Evolutionary conservation across 2,797 vertebrate genomes (phyloP).

Genomic region (Macropodus opercularis): DNA sequence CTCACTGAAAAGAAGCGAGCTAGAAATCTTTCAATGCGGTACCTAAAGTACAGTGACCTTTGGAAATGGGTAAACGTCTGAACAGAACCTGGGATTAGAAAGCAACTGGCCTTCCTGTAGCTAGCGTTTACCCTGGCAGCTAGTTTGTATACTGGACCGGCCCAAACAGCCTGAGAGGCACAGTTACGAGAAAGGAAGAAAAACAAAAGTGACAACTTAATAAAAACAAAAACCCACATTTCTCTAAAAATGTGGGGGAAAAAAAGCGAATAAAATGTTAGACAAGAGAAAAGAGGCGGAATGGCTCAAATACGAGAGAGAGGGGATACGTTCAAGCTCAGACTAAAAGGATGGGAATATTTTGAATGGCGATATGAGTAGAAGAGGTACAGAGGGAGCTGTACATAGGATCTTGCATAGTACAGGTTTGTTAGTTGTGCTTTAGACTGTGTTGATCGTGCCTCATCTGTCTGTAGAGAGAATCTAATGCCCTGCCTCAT

Average conservation of each 20-base stretch:
- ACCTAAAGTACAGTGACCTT: conserved; percentile 52
- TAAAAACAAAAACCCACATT: conserved; percentile 11
- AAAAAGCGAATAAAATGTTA: conserved; percentile 21
- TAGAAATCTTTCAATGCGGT: conserved; percentile 10
- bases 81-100: no score
- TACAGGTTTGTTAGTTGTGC: conserved; percentile 82
- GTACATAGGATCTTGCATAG: conserved; percentile 82
- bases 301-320: conserved; percentile 33
- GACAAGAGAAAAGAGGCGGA: conserved; percentile 23
- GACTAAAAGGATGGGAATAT: background rate
- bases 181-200: conserved; percentile 48
- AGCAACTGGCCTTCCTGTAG: conserved; percentile 49
- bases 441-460: conserved; percentile 71
- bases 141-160: conserved; percentile 62
- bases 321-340: conserved; percentile 26
- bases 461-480: conserved; percentile 60
- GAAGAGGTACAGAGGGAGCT: conserved; percentile 47
- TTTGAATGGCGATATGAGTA: background rate
- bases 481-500: conserved; percentile 61
- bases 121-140: conserved; percentile 55
- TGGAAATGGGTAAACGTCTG: no score
- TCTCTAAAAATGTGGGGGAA: conserved; percentile 18
- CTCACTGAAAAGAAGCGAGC: background rate
- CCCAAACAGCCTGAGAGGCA: conserved; percentile 70
- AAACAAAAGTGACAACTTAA: background rate